These are phyloP conservation scores for Ellobius talpinus DNA, from an alignment of 2,113 vertebrate genomes.

Conservation along the genomic window DNA sequence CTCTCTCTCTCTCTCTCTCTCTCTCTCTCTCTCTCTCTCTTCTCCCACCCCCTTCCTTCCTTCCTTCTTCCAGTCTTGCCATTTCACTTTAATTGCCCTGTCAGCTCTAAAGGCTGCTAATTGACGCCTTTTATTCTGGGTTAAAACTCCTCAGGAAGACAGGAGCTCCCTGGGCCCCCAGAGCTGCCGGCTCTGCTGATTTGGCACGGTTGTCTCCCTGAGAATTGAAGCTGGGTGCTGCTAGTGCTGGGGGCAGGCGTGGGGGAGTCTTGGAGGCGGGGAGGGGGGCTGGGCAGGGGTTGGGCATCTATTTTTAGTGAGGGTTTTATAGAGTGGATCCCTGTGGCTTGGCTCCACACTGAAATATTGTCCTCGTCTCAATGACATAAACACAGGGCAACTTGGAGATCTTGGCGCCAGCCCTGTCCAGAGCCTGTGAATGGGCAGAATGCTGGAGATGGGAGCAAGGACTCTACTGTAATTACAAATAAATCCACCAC, in stretches of 20 bases:
- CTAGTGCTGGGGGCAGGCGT: conserved; percentile 51
- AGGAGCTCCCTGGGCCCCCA: conserved; percentile 59
- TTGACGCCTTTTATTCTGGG: conserved; percentile 83
- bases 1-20: no score
- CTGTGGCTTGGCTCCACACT: conserved; percentile 92
- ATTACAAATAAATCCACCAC: conserved; percentile 86
- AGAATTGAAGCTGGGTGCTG: conserved; percentile 71
- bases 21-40: neutral
- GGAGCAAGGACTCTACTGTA: conserved; percentile 85
- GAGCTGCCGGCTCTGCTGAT: conserved; percentile 86
- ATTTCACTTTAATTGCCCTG: conserved; percentile 68
- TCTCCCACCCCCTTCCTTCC: neutral
- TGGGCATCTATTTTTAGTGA: conserved; percentile 91
- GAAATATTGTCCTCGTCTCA: conserved; percentile 93
- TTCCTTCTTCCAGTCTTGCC: conserved; percentile 49
- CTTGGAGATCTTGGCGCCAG: conserved; percentile 92
- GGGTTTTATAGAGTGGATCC: conserved; percentile 93
- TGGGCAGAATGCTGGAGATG: conserved; percentile 86
- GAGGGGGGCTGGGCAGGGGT: conserved; percentile 84
- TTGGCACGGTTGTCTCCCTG: conserved; percentile 87
- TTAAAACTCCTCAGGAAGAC: conserved; percentile 77
- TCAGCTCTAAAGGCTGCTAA: conserved; percentile 81
- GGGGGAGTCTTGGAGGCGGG: conserved; percentile 70
- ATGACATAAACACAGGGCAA: conserved; percentile 93
- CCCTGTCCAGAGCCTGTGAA: conserved; percentile 89